Conservation (phyloP, 2,797 vertebrate genomes). For the Onychomys leucogaster region DNA sequence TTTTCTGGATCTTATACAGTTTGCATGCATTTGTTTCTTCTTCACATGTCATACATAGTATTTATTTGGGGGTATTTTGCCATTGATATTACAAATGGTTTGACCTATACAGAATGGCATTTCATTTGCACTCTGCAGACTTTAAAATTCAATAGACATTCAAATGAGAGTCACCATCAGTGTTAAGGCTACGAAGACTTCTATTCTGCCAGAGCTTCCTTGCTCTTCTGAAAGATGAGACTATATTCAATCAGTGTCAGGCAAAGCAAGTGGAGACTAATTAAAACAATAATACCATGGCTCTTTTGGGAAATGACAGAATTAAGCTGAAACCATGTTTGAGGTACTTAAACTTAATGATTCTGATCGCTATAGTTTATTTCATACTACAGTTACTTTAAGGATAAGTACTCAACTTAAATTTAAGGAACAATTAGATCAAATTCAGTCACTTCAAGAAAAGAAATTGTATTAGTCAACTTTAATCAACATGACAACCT, state of each 20-base stretch:
- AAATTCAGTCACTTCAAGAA: conserved; percentile 55
- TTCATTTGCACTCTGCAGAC: not conserved
- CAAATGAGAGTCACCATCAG: not conserved
- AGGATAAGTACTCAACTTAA: not conserved
- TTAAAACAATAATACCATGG: not conserved
- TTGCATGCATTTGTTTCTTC: not conserved
- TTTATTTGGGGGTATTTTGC: not conserved
- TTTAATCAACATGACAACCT: not conserved
- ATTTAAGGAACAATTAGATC: not conserved
- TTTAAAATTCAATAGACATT: not conserved
- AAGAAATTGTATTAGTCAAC: not conserved
- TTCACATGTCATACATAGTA: not conserved
- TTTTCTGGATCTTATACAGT: not conserved
- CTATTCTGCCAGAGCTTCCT: not conserved
- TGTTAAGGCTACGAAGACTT: not conserved
- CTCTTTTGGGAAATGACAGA: not conserved
- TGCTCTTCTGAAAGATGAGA: conserved; percentile 7
- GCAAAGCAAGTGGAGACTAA: not conserved
- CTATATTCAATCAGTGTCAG: not conserved
- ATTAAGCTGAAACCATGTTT: not conserved
- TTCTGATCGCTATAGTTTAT: not conserved
- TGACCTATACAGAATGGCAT: not conserved
- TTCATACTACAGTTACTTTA: not conserved
- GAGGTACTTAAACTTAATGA: not conserved
- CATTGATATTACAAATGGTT: not conserved